A percentile compares a stretch with the other conserved stretches of the same genome.
phyloP scores from a whole-genome alignment of 2,113 vertebrate genomes.

The Casuarius casuarius region DNA sequence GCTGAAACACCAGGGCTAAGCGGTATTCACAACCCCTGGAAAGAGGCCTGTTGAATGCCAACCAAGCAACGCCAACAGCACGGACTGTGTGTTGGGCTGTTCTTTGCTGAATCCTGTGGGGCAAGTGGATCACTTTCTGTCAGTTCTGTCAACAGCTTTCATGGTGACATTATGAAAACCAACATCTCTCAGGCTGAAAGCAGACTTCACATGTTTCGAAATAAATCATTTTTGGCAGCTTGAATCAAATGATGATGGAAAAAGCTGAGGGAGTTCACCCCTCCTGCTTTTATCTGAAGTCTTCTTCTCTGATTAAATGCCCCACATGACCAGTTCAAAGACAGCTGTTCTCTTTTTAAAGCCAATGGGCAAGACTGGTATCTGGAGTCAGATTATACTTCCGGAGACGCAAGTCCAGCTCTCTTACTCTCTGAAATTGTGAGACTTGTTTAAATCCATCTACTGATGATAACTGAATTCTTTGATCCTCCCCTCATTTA shows the following conservation, averaged over 20 bases:
- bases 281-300: background rate
- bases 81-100: background rate
- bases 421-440: background rate
- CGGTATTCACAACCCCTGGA: background rate
- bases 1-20: background rate
- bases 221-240: slow-evolving; percentile 37
- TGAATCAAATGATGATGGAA: background rate
- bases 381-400: background rate
- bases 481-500: background rate
- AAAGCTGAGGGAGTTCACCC: background rate
- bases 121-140: slow-evolving; percentile 10
- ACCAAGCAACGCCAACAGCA: background rate
- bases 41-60: background rate
- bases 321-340: background rate
- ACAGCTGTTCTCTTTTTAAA: background rate
- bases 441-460: background rate
- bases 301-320: background rate
- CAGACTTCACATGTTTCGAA: slow-evolving; percentile 45
- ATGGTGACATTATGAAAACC: background rate
- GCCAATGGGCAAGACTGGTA: background rate
- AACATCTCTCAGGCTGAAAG: slow-evolving; percentile 29
- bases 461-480: background rate
- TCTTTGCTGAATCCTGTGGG: background rate
- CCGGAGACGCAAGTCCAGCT: background rate
- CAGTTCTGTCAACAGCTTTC: slow-evolving; percentile 36